Evolutionary conservation across 1,140 invertebrate species (phyloP), one percentile per base, ranked within the genome.

Genomic region (Gonioctena quinquepunctata): DNA sequence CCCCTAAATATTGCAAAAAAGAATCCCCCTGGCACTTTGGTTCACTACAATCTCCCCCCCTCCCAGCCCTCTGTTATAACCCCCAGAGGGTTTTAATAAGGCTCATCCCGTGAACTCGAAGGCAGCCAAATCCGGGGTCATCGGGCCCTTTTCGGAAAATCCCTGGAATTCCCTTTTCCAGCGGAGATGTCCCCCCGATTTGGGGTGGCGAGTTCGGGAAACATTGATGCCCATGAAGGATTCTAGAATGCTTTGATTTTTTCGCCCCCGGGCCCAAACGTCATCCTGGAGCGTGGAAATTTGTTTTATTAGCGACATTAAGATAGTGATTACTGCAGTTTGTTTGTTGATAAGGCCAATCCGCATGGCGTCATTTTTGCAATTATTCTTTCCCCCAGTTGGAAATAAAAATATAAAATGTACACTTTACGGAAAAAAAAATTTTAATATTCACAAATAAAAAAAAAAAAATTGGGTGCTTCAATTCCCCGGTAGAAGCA

Each of bases 191-290:
- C 96, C 96, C n/a, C n/a, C n/a, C 96, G 98, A 76, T 99, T 97
- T 85, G 93, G 88, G 72, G 89, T 90, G 84, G 96, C 93, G 74
- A 99, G 84, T 82, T 98, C 96, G 22, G n/a, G 90, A 88, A 82
- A 99, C 97, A 80, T 97, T 97, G 72, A 99, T 98, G 16, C 97
- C 97, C 90, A 99, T 93, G 83, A 97, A 99, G 22, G 90, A 93
- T 82, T 99, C 97, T 57, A 99, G 85, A 11, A 97, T 87, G 63
- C 86, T 86, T 99, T 99, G 52, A 99, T 97, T 83, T 94, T 94
- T 52, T 96, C 93, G 23, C 96, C 89, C 1, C 93, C 94, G 49
- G 77, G 91, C 88, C 21, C 90, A 89, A 25, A 86, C 84, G 69
- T 93, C 90, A 81, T 95, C 92, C 76, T 92, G 88, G 89, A 77